Evolutionary conservation across 2,797 vertebrate species (phyloP), one percentile per base, ranked within the genome.

Genomic region (Argyrosomus regius): DNA sequence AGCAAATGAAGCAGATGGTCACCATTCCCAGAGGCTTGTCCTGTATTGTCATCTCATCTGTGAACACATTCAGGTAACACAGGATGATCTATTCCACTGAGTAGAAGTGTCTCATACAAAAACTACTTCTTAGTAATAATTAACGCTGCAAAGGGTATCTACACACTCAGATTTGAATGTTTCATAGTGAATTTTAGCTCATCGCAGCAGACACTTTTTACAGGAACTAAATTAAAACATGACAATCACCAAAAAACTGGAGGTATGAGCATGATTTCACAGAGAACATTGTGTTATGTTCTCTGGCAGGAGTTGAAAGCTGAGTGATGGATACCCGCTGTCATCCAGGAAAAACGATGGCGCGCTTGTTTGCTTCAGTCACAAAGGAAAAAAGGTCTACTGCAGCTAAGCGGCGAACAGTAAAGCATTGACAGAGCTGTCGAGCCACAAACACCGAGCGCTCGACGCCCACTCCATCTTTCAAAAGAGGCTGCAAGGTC

Each of bases 401-500:
- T 56, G 82, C 74, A 72, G 79, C 52, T 64, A 71, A 70, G 72
- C 41, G 13, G 70, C 77, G 72, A 83, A 77, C 69, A 86, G 59
- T 4, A 16, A 78, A 73, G 78, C 72, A 62, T 14, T 43, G 83
- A 88, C 77, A 72, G 46, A 78, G 75, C 86, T 50, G 66, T 83
- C 14, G 53, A 82, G 74, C 66, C 65, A 72, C 71, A 69, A 86
- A 86, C 76, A 54, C 62, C 3, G 63, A 68, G 64, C 8, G 35
- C 77, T 69, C 68, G n/a, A 87, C 87, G 80, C 91, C 90, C 83
- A 89, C 91, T 74, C 59, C 75, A 53, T 91, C 83, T 87, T 79
- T 82, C 81, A 86, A 81, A 88, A 78, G 78, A 88, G 81, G 76
- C 82, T 83, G 82, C 85, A 77, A 89, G 90, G 84, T 88, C 87